Evolutionary conservation across 2,113 vertebrate species (phyloP), one percentile per base, ranked within the genome.

Genomic region (Rhinichthys klamathensis): DNA sequence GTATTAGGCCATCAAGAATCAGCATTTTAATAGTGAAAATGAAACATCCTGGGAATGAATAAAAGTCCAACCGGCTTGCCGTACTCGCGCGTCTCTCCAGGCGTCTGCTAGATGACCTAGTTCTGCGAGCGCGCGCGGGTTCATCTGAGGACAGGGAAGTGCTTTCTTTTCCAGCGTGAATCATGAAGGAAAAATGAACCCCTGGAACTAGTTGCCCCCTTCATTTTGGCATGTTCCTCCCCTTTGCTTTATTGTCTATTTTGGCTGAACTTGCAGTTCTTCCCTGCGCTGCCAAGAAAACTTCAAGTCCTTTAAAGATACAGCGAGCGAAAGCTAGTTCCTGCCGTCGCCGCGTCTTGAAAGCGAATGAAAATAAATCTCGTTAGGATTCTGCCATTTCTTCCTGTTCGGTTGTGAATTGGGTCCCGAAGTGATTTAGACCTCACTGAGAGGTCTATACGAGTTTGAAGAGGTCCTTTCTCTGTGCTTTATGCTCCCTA

Each of bases 221-320:
- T 93, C 94, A 95, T 96, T 96, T 96, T 97, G 96, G 96, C 96
- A 92, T 93, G 93, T 93, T 95, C 91, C 95, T 94, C 91, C 92
- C 92, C 92, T 95, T 94, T 95, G 94, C 96, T 96, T 96, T 96
- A 96, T 96, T 97, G 96, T 97, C 96, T 96, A 92, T 97, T 96
- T 97, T 97, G 96, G 96, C 96, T 96, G 95, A 96, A 97, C 95
- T 96, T 93, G 94, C 92, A 95, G 93, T 95, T 96, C 94, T 93
- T 80, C 86, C 58, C 85, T 93, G 88, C 54, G 70, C 90, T 94
- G 95, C 96, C 95, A 95, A 95, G 94, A 95, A 95, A 94, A 92
- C 94, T 93, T 94, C 92, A 94, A 95, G 95, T 96, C 93, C 93
- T 95, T 93, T 94, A 95, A 94, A 95, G 94, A 95, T 95, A 95